Conservation (phyloP, 1,140 invertebrate species). For the Cyclina sinensis region DNA sequence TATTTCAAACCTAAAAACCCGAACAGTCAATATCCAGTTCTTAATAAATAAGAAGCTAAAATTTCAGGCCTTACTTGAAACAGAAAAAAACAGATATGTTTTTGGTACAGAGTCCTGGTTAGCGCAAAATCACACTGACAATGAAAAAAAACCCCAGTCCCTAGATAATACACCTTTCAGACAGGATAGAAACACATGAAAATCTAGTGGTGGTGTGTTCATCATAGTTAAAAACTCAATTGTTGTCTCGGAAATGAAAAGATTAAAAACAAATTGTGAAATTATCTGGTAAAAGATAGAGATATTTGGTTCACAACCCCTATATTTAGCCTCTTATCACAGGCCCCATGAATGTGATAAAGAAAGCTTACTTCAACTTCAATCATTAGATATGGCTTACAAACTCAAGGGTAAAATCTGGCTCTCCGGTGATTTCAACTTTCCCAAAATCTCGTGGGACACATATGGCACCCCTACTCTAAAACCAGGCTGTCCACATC, state of each 20-base stretch:
- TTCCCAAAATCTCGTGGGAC: too few relatives aligned
- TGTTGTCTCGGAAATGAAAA: background rate
- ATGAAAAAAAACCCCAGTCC: background rate
- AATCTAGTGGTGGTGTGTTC: background rate
- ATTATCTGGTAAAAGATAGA: background rate
- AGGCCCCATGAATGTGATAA: too few relatives aligned
- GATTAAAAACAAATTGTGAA: background rate
- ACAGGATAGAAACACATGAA: background rate
- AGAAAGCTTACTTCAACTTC: too few relatives aligned
- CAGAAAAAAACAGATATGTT: too few relatives aligned
- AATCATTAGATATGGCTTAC: too few relatives aligned
- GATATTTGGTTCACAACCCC: too few relatives aligned
- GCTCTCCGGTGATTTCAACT: too few relatives aligned
- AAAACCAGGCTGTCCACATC: too few relatives aligned
- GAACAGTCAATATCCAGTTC: background rate
- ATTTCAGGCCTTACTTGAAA: background rate
- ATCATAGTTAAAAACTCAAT: conserved; percentile 4
- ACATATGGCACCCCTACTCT: too few relatives aligned
- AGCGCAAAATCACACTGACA: background rate
- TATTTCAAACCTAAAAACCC: background rate
- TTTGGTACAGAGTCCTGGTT: background rate
- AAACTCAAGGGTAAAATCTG: too few relatives aligned
- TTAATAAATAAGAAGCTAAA: background rate
- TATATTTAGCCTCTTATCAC: too few relatives aligned
- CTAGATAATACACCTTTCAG: conserved; percentile 10